Base-by-base conservation (phyloP, 2,797 vertebrate genomes). In the Ciconia nigra region DNA sequence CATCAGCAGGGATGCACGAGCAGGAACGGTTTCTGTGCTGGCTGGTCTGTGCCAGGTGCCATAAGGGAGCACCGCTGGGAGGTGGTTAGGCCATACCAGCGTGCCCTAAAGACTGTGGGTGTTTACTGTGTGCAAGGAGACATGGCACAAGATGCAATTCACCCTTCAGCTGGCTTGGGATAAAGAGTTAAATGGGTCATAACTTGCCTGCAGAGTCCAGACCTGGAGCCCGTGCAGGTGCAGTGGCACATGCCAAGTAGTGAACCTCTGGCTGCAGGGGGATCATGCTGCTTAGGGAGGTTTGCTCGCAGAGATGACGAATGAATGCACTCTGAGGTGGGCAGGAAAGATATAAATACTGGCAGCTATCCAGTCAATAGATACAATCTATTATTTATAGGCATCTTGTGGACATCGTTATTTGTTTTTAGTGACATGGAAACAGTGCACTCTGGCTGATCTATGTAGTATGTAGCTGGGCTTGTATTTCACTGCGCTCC, bases 121-220 rank as follows among this genome's bases (percentile, higher is more conserved):
- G 25, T 19, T 62, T 37, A 7, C 7, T 2, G 22, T 3, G 2
- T 15, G 22, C 28, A 6, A 22, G 28, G 41, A 94, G 13, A 39
- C 2, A 0, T 0, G 24, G 70, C 1, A 1, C 35, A 8, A 44
- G 77, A 29, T 2, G 5, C 1, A 1, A 35, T 15, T 63, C 51
- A 5, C 14, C 24, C 28, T 29, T 52, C 70, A 33, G 26, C 54
- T 76, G 77, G 16, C 21, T 66, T 29, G 46, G 31, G 22, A 78
- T 15, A 10, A 72, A 41, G 73, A 61, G 24, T 14, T 29, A 46
- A 8, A n/a, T 2, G 15, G 47, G 47, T 51, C 13, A 61, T 14
- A 18, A 14, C 18, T 42, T 1, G 1, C 8, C 26, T 25, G 77
- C 62, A 72, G 73, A 17, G 46, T 2, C 24, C 80, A 72, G 61